Conservation (phyloP, 1,140 invertebrate species). For the Branchinecta lindahli region DNA sequence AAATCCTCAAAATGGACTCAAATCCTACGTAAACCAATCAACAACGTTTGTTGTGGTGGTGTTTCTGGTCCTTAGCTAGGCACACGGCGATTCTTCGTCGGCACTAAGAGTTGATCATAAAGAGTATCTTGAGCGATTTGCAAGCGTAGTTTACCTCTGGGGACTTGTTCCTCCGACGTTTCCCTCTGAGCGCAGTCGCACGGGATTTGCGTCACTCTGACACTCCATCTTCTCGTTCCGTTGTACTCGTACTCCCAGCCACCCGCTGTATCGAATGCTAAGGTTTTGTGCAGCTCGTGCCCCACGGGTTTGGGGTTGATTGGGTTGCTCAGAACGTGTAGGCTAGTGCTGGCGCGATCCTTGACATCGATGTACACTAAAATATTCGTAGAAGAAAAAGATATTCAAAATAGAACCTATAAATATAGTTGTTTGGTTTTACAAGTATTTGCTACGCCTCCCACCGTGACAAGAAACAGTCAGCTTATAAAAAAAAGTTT, state of each 20-base stretch:
- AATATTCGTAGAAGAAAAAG: background rate
- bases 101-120: too few relatives aligned
- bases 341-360: slow-evolving; percentile 20
- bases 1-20: too few relatives aligned
- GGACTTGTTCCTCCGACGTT: background rate
- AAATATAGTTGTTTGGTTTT: background rate
- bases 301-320: slow-evolving; percentile 21
- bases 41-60: too few relatives aligned
- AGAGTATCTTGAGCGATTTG: too few relatives aligned
- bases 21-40: too few relatives aligned
- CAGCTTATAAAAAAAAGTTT: too few relatives aligned
- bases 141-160: background rate
- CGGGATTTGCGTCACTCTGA: slow-evolving; percentile 22
- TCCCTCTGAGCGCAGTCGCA: slow-evolving; percentile 16
- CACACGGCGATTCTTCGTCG: too few relatives aligned
- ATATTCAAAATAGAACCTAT: background rate
- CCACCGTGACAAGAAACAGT: too few relatives aligned
- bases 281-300: slow-evolving; percentile 15
- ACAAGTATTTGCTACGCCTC: too few relatives aligned
- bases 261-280: slow-evolving; percentile 13
- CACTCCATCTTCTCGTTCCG: slow-evolving; percentile 20
- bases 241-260: slow-evolving; percentile 20
- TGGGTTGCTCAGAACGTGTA: slow-evolving; percentile 19
- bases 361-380: slow-evolving; percentile 22
- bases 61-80: too few relatives aligned